Conservation (phyloP, 2,113 vertebrate species). For the Oreocharis arfaki region DNA sequence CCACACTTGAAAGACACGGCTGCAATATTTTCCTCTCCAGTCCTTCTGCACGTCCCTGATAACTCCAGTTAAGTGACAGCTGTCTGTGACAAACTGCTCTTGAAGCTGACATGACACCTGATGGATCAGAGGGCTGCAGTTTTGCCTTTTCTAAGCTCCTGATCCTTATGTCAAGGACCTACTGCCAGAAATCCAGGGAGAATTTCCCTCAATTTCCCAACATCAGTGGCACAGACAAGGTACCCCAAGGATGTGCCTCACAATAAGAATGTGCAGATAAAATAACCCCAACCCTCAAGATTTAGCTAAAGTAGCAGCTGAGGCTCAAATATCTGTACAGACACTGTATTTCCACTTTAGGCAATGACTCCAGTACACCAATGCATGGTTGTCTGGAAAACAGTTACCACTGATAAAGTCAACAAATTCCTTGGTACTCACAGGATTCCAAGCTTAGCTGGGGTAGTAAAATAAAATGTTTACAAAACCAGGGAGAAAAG, state of each 20-base stretch:
- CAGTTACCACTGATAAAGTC: neutral
- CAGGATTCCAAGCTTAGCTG: neutral
- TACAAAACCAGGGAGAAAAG: neutral
- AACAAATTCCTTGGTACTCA: neutral
- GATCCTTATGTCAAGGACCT: neutral
- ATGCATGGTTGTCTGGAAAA: neutral
- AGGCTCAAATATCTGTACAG: neutral
- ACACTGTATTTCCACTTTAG: slow-evolving; percentile 29
- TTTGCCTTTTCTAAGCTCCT: neutral
- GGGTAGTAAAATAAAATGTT: neutral
- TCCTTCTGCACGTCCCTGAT: neutral
- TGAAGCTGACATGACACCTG: neutral
- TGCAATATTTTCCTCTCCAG: neutral
- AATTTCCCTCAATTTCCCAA: neutral
- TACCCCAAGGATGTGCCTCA: neutral
- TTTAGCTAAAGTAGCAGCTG: neutral
- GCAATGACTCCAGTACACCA: neutral
- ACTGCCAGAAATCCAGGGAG: neutral
- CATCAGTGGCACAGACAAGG: neutral
- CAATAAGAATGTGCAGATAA: neutral
- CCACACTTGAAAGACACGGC: neutral
- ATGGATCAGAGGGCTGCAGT: neutral
- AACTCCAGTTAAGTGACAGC: neutral
- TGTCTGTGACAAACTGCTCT: neutral
- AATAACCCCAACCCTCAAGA: neutral